A percentile compares a stretch with the other conserved stretches of the same genome.
Conservation (phyloP, 2,888 invertebrate species). For the Drosophila recens region DNA sequence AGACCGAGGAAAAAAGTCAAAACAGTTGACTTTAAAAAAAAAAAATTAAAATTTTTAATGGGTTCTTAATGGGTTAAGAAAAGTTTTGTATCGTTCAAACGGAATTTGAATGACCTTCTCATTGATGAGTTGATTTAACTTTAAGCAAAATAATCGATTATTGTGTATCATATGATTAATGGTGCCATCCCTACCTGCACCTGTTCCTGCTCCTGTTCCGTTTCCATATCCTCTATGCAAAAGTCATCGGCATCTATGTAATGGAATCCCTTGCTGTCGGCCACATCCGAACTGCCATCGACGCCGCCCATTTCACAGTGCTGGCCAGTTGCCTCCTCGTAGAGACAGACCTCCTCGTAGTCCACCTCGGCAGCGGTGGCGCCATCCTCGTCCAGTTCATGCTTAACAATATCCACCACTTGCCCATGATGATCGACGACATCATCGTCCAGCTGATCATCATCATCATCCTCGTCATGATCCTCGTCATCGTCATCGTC, state of each 20-base stretch:
- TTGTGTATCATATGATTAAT: no score
- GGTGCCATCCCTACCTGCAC: no score
- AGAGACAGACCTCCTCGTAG: constrained; percentile 82
- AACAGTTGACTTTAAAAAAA: no score
- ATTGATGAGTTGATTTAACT: no score
- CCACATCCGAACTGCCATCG: constrained; percentile 71
- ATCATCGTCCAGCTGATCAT: constrained; percentile 61
- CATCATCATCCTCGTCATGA: constrained; percentile 59
- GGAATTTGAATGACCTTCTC: no score
- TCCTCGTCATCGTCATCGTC: constrained; percentile 60
- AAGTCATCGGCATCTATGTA: constrained; percentile 81
- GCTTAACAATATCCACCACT: constrained; percentile 77
- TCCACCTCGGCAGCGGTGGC: constrained; percentile 75
- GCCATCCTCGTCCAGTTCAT: constrained; percentile 80
- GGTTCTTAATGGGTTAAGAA: no score
- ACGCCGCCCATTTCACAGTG: constrained; percentile 80
- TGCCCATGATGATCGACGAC: constrained; percentile 73
- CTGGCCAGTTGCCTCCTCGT: constrained; percentile 79
- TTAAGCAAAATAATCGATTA: no score
- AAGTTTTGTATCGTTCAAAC: no score
- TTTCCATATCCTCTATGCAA: constrained; percentile 76
- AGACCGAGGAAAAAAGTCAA: no score
- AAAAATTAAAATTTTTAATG: no score
- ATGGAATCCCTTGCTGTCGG: constrained; percentile 75
- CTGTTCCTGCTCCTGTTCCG: constrained; percentile 36